Base-by-base conservation (phyloP, 1,140 invertebrate genomes). In the Drosophila pruinosa region DNA sequence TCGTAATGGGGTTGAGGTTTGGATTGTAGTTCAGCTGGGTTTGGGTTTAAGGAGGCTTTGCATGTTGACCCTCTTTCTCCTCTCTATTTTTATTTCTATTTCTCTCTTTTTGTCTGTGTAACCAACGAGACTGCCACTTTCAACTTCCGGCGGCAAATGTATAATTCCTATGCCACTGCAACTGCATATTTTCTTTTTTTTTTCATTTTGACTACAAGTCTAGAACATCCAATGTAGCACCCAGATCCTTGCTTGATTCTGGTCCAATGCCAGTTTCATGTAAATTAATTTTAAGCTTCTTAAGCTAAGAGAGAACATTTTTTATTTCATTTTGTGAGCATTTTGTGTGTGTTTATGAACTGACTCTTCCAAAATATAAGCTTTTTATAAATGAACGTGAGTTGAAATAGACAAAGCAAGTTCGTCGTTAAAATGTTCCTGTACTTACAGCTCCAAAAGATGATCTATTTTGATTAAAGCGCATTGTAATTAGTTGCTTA, bases 251-350 rank as follows among this genome's bases (percentile, higher is more conserved):
- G 19, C 3, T n/a, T 34, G 10, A 10, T 28, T 22, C 39, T 22
- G 43, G 41, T 39, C 21, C 17, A 17, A 22, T 56, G 34, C 39
- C 38, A 53, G 53, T 64, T 47, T 31, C 62, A 81, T 77, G 74
- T 71, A 72, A 86, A 88, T 88, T 86, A 86, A 81, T 88, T 85
- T 85, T 88, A 85, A 85, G 81, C 81, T 72, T 82, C 81, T 86
- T 86, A 85, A 80, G 77, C 64, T 52, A 64, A 36, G 45, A 79
- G 78, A 58, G 58, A 54, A 72, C 72, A 85, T 85, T 83, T 83
- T 85, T 76, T 43, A 75, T 73, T 83, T 72, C 48, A 70, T 75
- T 85, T 76, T 82, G 59, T 64, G 31, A 24, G 47, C 41, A 43
- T 45, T 59, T 45, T 10, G 4, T 24, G 21, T 41, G 24, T 45